Evolutionary conservation across 2,113 vertebrate genomes (phyloP).

Genomic region (Phrynosoma blainvillii): DNA sequence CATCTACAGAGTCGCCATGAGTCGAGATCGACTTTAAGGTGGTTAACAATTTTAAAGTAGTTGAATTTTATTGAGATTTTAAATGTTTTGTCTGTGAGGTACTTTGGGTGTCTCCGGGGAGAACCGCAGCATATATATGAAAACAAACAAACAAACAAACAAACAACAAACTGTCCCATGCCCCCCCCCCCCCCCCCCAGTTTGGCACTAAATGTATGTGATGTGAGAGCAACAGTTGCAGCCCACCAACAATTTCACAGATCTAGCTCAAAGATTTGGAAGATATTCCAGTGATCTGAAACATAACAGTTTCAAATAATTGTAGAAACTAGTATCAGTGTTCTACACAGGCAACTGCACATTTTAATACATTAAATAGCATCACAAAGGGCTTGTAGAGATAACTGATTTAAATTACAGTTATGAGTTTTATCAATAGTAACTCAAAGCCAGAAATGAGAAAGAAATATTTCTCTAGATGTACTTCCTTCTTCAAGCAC

Average conservation of each 20-base stretch:
- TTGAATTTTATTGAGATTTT: no score
- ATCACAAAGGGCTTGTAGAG: background rate
- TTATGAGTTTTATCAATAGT: background rate
- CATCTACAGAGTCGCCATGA: no score
- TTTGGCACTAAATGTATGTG: background rate
- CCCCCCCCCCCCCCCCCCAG: no score
- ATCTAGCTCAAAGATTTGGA: slow-evolving; percentile 52
- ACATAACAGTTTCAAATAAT: slow-evolving; percentile 9
- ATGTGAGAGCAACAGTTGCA: slow-evolving; percentile 53
- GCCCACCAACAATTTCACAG: slow-evolving; percentile 51
- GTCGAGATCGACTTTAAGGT: no score
- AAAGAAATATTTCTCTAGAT: background rate
- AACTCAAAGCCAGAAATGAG: background rate
- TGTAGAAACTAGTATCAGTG: background rate
- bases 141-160: no score
- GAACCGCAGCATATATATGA: no score
- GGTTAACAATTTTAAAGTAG: no score
- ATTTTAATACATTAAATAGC: background rate
- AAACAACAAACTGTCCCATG: no score
- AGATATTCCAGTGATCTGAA: slow-evolving; percentile 57
- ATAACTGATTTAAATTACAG: background rate
- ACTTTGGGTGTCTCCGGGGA: no score
- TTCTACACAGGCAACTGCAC: background rate
- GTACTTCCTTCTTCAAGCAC: background rate
- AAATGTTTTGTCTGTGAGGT: no score